Conservation (phyloP, 2,888 invertebrate species). For the Bibio marci region DNA sequence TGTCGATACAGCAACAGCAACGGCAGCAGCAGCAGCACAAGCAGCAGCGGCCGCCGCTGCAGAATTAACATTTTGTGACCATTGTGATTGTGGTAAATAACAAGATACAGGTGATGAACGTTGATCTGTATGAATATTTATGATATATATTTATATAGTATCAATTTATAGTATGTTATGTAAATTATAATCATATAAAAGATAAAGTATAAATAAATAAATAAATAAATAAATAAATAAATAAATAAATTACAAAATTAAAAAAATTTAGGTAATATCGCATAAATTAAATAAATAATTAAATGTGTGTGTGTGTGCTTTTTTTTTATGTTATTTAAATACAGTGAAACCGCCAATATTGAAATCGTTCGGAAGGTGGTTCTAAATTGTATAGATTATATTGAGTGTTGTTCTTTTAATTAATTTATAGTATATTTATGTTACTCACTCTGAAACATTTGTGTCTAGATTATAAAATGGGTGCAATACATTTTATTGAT, state of each 20-base stretch:
- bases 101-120: constrained; percentile 22
- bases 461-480: too few species aligned
- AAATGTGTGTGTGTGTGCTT: too few species aligned
- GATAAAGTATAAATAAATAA: too few species aligned
- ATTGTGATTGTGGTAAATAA: constrained; percentile 21
- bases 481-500: too few species aligned
- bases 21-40: constrained; percentile 11
- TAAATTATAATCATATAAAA: too few species aligned
- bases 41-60: constrained; percentile 14
- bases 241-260: background rate
- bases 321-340: background rate
- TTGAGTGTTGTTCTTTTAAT: too few species aligned
- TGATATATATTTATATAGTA: background rate
- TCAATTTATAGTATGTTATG: too few species aligned
- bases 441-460: too few species aligned
- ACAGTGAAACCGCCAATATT: background rate
- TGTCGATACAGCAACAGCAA: background rate
- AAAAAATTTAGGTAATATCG: too few species aligned
- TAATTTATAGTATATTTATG: too few species aligned
- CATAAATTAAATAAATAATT: too few species aligned
- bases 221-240: background rate
- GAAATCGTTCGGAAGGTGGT: background rate
- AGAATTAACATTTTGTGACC: constrained; percentile 13
- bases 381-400: too few species aligned
- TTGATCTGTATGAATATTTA: constrained; percentile 16